Base-by-base conservation (phyloP, 2,797 vertebrate genomes). In the Sylvilagus floridanus region DNA sequence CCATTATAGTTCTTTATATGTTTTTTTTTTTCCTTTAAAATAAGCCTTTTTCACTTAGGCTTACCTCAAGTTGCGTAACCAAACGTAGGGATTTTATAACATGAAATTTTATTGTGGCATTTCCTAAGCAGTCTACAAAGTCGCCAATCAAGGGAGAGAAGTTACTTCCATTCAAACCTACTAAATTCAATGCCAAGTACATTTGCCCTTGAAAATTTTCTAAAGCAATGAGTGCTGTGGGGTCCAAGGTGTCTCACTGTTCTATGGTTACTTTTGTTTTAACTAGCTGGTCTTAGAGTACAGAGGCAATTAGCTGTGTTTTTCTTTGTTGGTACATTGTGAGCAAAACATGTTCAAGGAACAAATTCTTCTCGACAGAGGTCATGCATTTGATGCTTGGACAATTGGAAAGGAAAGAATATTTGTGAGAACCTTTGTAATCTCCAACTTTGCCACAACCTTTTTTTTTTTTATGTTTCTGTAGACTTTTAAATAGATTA, bases 131-230 rank as follows among this genome's bases (percentile, higher is more conserved):
- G 65, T 88, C 42, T 93, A 94, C 81, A 69, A 69, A 93, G 76
- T 87, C 24, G 21, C 88, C 77, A 79, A 42, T 81, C 13, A 5
- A 28, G 54, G 42, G 50, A 85, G 30, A 95, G 77, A 84, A 68
- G 69, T 82, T 83, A 57, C 42, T 87, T 88, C 72, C 42, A 92
- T 94, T 96, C 79, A 91, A 47, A 86, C 42, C 42, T 47, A 57
- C 42, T 93, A 79, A 79, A 96, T 96, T 96, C 93, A 95, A 69
- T 92, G 86, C 62, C 82, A 76, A 96, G 88, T 72, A 42, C 30
- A 76, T 85, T 85, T 94, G 81, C 82, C 95, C 96, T 97, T 97
- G 96, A 95, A 90, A 63, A 62, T 93, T 93, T 93, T 96, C 86
- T 81, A 90, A 79, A 78, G 86, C 73, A 12, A 66, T 35, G 28